Base-by-base conservation (phyloP, 1,140 invertebrate genomes). In the Ips typographus region DNA sequence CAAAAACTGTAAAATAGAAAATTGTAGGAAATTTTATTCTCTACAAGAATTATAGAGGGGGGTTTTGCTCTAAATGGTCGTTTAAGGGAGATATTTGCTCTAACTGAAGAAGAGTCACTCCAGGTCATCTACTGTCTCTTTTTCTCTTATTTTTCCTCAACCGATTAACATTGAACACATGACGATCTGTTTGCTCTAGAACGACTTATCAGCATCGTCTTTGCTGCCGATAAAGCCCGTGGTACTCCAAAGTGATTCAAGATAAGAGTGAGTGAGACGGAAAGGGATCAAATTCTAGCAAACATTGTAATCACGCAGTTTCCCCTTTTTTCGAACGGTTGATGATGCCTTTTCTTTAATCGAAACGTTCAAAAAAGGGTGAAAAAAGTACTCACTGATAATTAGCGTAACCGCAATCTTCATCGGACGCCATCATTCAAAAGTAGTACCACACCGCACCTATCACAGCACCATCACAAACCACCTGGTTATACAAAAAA, bases 341-440 rank as follows among this genome's bases (percentile, higher is more conserved):
- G 4, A 5, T 44, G 43, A 8, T 44, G 43, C 43, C 3, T 8
- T 22, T 3, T 1, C 44, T 1, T 22, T 2, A 2, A 49, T 3
- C 2, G 22, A 49, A 49, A 8, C 22, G 2, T 49, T 22, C 44
- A 49, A 2, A 49, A 49, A 6, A 49, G 44, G 6, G 44, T 3
- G 2, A 49, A 49, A 44, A 44, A 44, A 44, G 8, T 44, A 49
- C 44, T 49, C 44, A 49, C 44, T 49, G 44, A 22, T 49, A 49
- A 49, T 49, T 49, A 8, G 44, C 44, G 3, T 49, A 49, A 37
- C n/a, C 52, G 56, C 68, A 70, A 51, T 70, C 68, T 64, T 70
- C 68, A 55, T 70, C 68, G 49, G 68, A 70, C 2, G 68, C 68
- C 68, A 70, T 70, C 55, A 63, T 64, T 66, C n/a, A 49, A 8